phyloP scores from a whole-genome alignment of 2,113 vertebrate species.

The Mobula hypostoma region DNA sequence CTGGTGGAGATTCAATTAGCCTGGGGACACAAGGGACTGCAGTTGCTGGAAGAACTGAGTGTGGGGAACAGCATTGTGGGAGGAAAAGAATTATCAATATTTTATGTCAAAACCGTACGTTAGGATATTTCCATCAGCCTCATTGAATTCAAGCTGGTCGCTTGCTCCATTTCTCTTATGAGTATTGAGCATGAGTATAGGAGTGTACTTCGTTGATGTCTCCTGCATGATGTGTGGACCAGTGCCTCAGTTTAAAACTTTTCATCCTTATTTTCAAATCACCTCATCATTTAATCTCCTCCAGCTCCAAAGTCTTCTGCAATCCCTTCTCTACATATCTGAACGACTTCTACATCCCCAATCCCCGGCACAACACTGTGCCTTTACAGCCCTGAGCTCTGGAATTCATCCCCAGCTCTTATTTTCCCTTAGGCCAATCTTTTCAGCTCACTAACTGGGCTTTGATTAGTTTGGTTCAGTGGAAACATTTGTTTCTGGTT shows the following conservation, averaged over 20 bases:
- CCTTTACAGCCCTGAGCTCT: neutral
- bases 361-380: neutral
- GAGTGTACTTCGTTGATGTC: neutral
- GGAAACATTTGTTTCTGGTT: neutral
- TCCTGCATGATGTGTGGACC: neutral
- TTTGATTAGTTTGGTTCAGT: neutral
- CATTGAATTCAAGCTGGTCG: neutral
- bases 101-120: no score
- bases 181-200: neutral
- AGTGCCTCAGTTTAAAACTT: neutral
- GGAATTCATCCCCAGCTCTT: neutral
- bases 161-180: no score
- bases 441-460: neutral
- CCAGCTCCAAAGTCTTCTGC: neutral
- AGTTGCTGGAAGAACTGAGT: no score
- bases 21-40: no score
- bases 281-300: neutral
- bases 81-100: no score
- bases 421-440: neutral
- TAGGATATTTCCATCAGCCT: neutral
- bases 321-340: neutral
- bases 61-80: no score
- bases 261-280: neutral
- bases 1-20: neutral
- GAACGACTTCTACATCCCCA: neutral